Evolutionary conservation across 2,888 invertebrate genomes (phyloP), one percentile per base, ranked within the genome.

Genomic region (Muschampia plurimacula): DNA sequence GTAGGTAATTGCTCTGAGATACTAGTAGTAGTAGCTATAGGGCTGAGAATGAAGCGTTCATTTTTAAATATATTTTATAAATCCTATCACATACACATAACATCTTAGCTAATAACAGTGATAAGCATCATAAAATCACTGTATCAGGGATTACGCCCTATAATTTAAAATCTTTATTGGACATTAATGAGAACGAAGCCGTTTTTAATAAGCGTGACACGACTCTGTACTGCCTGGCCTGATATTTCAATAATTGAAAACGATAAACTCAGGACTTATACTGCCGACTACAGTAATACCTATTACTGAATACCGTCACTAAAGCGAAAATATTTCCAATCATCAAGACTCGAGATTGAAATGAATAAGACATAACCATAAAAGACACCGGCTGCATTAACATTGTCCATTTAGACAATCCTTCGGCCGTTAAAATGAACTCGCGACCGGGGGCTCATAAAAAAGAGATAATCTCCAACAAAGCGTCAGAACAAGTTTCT

Each of bases 401-500:
- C 88, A 86, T 87, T 89, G 85, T 89, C 89, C 90, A 91, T 92
- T 91, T 86, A 85, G 89, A 87, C 92, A 90, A 92, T 91, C 89
- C 90, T 85, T 88, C 79, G 78, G 85, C 88, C 87, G 90, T 93
- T 93, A 92, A 90, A 91, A 89, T 88, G 89, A 91, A 92, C 84
- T 86, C 88, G 86, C 92, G 88, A 84, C 91, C 87, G 76, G 94
- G 93, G 94, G 89, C 92, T 89, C 93, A 92, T 94, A 93, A 94
- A 94, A 93, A 93, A 89, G 83, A 91, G 90, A 93, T 93, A 92
- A 94, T 93, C 93, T 91, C 89, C 88, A 80, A 89, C 93, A 93
- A 93, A 93, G 88, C 93, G 80, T 89, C 93, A 89, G 92, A 91
- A 87, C 93, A 93, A 94, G 93, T 94, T 93, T 93, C 92, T 89